Conservation (phyloP, 2,113 vertebrate species). For the Oxygymnocypris stewartii region DNA sequence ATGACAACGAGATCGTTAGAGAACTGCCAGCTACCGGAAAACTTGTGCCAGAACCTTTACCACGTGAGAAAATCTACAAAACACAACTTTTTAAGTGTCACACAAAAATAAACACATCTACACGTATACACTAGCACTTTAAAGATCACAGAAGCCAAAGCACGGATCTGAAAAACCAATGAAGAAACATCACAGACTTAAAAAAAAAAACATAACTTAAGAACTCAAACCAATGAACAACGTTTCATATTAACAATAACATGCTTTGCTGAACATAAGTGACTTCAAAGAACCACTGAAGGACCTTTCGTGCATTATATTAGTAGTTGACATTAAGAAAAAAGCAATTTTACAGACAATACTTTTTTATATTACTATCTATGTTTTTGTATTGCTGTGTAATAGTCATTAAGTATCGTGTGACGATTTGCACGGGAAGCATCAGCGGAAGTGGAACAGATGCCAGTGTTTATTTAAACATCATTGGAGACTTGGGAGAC, state of each 20-base stretch:
- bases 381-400: background rate
- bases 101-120: background rate
- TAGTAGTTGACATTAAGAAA: background rate
- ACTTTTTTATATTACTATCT: background rate
- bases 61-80: conserved; percentile 71
- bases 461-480: conserved; percentile 88
- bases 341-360: background rate
- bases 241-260: background rate
- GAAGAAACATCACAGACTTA: background rate
- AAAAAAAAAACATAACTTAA: background rate
- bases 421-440: conserved; percentile 88
- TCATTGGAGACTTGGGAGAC: conserved; percentile 87
- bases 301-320: background rate
- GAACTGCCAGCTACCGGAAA: conserved; percentile 87
- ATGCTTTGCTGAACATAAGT: background rate
- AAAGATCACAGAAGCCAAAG: background rate
- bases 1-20: conserved; percentile 91
- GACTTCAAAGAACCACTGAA: background rate
- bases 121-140: background rate
- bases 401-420: conserved; percentile 88
- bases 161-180: background rate
- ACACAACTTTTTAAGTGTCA: background rate
- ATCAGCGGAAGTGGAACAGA: conserved; percentile 88
- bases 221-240: background rate
- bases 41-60: conserved; percentile 81